A percentile compares a stretch with the other conserved stretches of the same genome.
These are phyloP conservation scores for Mola mola DNA, from an alignment of 2,113 vertebrate genomes.

Conservation along the genomic window DNA sequence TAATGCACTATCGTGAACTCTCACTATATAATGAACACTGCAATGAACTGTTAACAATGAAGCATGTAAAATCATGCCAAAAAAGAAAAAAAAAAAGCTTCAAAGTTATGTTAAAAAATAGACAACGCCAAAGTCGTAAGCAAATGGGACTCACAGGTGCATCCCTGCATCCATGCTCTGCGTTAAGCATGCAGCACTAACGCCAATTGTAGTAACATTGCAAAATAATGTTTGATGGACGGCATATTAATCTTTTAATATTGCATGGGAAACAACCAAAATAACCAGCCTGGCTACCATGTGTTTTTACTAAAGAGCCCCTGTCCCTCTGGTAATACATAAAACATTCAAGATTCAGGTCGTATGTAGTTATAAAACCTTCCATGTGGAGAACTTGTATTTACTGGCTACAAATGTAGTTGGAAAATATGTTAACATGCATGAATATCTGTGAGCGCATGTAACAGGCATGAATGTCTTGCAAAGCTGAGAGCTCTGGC, in stretches of 20 bases:
- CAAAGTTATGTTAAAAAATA: no score
- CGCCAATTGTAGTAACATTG: not conserved
- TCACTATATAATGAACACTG: no score
- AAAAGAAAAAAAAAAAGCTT: no score
- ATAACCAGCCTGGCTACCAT: not conserved
- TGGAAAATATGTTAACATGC: slow-evolving; percentile 5
- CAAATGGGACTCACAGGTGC: slow-evolving; percentile 2
- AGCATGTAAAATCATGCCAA: no score
- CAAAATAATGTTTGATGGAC: not conserved
- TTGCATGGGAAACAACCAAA: not conserved
- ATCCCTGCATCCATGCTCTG: not conserved
- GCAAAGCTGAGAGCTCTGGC: slow-evolving; percentile 29
- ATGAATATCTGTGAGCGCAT: slow-evolving; percentile 1
- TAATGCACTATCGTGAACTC: not conserved
- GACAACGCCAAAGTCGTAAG: not conserved
- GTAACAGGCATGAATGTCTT: slow-evolving; percentile 16
- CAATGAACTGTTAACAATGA: no score
- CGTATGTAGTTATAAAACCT: not conserved
- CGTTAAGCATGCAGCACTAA: slow-evolving; percentile 12
- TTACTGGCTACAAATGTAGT: not conserved
- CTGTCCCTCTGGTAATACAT: not conserved
- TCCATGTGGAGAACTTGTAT: not conserved
- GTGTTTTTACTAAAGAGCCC: not conserved
- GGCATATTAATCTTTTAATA: not conserved
- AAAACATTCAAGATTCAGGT: not conserved